Evolutionary conservation across 2,113 vertebrate genomes (phyloP), one percentile per base, ranked within the genome.

Genomic region (Pyxicephalus adspersus): DNA sequence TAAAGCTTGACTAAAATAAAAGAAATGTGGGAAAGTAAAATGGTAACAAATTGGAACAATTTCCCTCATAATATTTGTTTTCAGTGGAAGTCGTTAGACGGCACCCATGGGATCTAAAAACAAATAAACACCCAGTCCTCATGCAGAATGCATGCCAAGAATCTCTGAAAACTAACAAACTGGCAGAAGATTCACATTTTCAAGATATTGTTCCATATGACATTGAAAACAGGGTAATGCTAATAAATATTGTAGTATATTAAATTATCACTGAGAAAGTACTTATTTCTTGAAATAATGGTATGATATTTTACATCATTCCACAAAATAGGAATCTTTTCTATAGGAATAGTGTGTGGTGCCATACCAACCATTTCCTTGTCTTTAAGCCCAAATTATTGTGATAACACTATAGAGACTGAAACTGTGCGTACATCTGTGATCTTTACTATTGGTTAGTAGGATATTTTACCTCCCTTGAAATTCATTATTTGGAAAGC

Each of bases 51-150:
- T 23, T 74, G 71, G 31, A 58, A 34, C 29, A 38, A 60, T 74
- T 60, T 74, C 58, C 71, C 54, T 34, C 31, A 74, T 60, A 73
- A 73, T 57, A 57, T 74, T 74, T 74, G 28, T 74, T 58, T 74
- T 58, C 51, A 58, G 29, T 74, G 63, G 26, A 31, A 74, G 71
- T 22, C 20, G 58, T 60, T 74, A 74, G 28, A 74, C 20, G 22
- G 55, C 29, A 74, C 71, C 54, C 71, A 34, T 58, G 54, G 54
- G 71, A 74, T n/a, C 29, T 38, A 20, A 34, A 58, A 58, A 31
- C n/a, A 74, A 74, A 74, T 60, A 60, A 29, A 58, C 28, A 29
- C 26, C 20, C 31, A 60, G 19, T 20, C 54, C 17, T 58, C 9
- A 34, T 74, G 23, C 22, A 22, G 52, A 58, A 28, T 55, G 28